phyloP scores from a whole-genome alignment of 2,888 invertebrate species.

The Sabellastarte sp. region DNA sequence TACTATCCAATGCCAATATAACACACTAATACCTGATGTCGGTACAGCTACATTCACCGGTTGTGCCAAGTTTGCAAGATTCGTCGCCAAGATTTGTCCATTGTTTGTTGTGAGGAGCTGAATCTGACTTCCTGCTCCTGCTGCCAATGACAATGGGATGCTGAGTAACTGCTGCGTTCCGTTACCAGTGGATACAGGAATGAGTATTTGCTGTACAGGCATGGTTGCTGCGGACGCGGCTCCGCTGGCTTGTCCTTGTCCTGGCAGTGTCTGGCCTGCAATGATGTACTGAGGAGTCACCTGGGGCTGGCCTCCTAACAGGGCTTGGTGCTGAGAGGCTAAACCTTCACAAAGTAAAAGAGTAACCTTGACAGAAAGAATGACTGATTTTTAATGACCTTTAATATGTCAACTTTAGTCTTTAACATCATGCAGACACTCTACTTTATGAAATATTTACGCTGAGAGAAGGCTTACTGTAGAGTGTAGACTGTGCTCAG shows the following conservation, averaged over 20 bases:
- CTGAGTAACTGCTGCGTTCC: constrained; percentile 94
- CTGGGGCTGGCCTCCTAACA: constrained; percentile 41
- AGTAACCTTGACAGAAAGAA: too few species aligned
- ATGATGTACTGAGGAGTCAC: constrained; percentile 57
- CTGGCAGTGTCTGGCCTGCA: constrained; percentile 33
- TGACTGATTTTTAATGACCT: too few species aligned
- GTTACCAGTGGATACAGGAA: constrained; percentile 93
- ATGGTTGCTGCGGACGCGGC: constrained; percentile 24
- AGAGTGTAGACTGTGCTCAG: too few species aligned
- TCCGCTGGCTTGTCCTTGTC: constrained; percentile 1
- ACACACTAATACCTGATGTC: not conserved
- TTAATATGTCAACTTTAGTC: too few species aligned
- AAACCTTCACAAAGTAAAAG: too few species aligned
- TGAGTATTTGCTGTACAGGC: constrained; percentile 73
- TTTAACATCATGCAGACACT: too few species aligned
- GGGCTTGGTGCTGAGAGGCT: too few species aligned
- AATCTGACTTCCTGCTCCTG: constrained; percentile 57
- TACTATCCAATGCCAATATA: too few species aligned
- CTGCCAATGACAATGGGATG: constrained; percentile 73
- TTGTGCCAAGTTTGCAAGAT: constrained; percentile 69
- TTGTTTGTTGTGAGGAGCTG: constrained; percentile 75
- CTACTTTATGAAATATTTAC: too few species aligned
- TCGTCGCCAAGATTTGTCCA: constrained; percentile 82
- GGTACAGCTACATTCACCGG: constrained; percentile 33
- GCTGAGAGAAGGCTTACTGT: too few species aligned